Conservation (phyloP, 2,888 invertebrate species). For the Isoperla grammatica region DNA sequence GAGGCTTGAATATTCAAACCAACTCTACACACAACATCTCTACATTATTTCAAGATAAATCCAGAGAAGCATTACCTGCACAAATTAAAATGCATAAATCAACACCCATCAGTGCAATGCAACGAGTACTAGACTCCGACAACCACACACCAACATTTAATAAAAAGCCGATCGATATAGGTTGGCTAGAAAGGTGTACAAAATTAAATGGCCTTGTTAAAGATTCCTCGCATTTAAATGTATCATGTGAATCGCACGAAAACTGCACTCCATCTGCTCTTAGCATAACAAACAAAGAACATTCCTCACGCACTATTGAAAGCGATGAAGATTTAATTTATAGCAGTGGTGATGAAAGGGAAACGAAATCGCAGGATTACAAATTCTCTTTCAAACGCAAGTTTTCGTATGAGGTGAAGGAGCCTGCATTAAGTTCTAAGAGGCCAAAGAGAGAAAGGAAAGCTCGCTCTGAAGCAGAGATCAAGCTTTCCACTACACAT, state of each 20-base stretch:
- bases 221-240: too few species aligned
- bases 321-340: constrained; percentile 63
- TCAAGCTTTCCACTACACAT: neutral
- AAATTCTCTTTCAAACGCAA: constrained; percentile 43
- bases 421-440: neutral
- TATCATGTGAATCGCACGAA: too few species aligned
- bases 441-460: neutral
- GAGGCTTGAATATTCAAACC: too few species aligned
- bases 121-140: neutral
- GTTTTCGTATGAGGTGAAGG: constrained; percentile 8
- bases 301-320: constrained; percentile 35
- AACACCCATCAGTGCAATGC: constrained; percentile 22
- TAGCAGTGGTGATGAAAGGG: constrained; percentile 62
- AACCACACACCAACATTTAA: neutral
- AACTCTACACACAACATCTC: too few species aligned
- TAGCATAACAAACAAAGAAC: too few species aligned
- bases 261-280: too few species aligned
- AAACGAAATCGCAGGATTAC: constrained; percentile 47
- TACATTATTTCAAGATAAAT: too few species aligned
- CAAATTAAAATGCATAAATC: neutral
- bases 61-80: too few species aligned
- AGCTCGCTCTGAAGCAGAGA: neutral
- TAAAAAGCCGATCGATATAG: constrained; percentile 46
- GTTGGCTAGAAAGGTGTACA: constrained; percentile 54
- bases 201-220: constrained; percentile 31